These are phyloP conservation scores for Tolypeutes matacus DNA, from an alignment of 2,797 vertebrate species.

Conservation along the genomic window DNA sequence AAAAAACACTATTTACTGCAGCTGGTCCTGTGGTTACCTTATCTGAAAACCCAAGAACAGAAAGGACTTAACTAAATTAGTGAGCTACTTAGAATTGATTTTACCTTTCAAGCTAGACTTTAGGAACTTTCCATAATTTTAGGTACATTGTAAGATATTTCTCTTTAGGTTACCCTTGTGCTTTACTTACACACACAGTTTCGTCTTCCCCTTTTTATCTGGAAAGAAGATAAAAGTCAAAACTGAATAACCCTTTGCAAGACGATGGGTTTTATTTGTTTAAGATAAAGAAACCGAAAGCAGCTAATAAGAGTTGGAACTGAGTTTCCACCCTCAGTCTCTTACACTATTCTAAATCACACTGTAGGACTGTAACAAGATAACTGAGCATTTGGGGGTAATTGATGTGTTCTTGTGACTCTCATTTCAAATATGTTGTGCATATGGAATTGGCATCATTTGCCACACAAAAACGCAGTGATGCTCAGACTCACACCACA, in stretches of 20 bases:
- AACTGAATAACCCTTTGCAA: neutral
- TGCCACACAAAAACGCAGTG: neutral
- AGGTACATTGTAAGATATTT: neutral
- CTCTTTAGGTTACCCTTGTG: neutral
- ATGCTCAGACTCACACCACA: conserved; percentile 12
- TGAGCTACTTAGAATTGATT: conserved; percentile 29
- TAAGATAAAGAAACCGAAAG: neutral
- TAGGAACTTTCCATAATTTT: conserved; percentile 7
- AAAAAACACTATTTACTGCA: neutral
- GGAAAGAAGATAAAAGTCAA: conserved; percentile 40
- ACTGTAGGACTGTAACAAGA: neutral
- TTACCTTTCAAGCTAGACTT: conserved; percentile 43
- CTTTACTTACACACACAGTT: neutral
- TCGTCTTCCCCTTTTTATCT: conserved; percentile 22
- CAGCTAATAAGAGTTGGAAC: neutral
- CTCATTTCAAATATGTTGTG: conserved; percentile 26
- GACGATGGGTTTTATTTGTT: neutral
- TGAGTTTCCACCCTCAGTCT: neutral
- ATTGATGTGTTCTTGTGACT: neutral
- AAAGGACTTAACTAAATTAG: conserved; percentile 27
- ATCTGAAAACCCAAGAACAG: neutral
- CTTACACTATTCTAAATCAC: neutral
- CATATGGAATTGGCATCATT: neutral
- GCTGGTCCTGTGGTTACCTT: neutral
- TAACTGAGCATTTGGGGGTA: neutral